Base-by-base conservation (phyloP, 53 echinoderm and acorn worm genomes). In the Pentamera pediparva region DNA sequence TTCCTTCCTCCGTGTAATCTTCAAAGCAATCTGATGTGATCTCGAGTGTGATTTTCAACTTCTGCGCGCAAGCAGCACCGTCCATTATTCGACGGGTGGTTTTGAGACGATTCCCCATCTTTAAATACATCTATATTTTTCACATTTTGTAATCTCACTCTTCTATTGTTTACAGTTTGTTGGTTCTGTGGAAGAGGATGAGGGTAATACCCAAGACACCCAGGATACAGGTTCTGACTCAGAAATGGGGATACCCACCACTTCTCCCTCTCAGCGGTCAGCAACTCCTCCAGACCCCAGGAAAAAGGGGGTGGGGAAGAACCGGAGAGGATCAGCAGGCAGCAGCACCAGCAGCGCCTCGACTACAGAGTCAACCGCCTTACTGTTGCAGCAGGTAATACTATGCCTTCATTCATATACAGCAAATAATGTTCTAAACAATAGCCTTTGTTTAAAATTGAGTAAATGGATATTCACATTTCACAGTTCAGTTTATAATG, bases 191-290 rank as follows among this genome's bases (percentile, higher is more conserved):
- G 59, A 58, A 11, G 59, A 58, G 3, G 12, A 55, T 15, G 21
- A 41, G 43, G 43, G 15, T 41, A 15, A 41, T 15, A 41, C 43
- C 15, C 43, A 51, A 3, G 12, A 3, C 59, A 58, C 29, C 59
- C 59, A 58, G 59, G 59, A 58, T 11, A 58, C 59, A 58, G 51
- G 51, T 24, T 51, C 51, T 51, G 59, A 58, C 59, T 58, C 59
- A 11, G 59, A 58, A 31, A 27, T 58, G 59, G 59, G 59, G 59
- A 58, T 58, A 31, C 3, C 59, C 22, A 58, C 56, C 21, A 41
- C 15, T 41, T 41, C 51, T 51, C 59, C 59, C 3, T 19, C 59
- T 58, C 5, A 3, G 12, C 59, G 59, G 59, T 58, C 59, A 58
- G 22, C 12, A 26, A 58, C 59, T 3, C 22, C 59, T 58, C 22